phyloP scores from a whole-genome alignment of 2,797 vertebrate species.

The Microhierax caerulescens region DNA sequence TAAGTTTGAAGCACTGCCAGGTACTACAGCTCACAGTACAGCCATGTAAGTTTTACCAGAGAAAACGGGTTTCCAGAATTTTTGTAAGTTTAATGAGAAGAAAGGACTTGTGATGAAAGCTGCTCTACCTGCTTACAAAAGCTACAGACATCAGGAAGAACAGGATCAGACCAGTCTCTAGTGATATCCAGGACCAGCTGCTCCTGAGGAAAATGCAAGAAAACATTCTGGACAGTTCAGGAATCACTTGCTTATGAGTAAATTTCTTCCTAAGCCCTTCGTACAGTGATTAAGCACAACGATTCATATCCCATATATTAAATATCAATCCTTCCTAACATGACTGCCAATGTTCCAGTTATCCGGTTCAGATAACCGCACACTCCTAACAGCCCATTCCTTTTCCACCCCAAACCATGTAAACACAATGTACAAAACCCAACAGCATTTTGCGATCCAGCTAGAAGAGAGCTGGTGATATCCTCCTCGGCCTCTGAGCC shows the following conservation, averaged over 20 bases:
- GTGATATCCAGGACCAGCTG: not conserved
- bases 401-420: not conserved
- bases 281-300: not conserved
- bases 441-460: not conserved
- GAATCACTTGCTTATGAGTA: not conserved
- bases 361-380: not conserved
- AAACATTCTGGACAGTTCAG: not conserved
- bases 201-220: not conserved
- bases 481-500: rapidly evolving
- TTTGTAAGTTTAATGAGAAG: not conserved
- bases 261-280: conserved; percentile 43
- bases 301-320: not conserved
- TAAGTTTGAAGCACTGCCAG: not conserved
- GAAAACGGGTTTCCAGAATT: not conserved
- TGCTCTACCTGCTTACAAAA: not conserved
- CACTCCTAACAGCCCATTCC: not conserved
- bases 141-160: not conserved
- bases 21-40: not conserved
- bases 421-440: not conserved
- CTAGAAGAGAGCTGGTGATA: not conserved
- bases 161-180: not conserved
- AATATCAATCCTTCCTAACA: conserved; percentile 45
- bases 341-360: not conserved
- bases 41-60: not conserved
- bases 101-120: not conserved